Evolutionary conservation across 2,113 vertebrate genomes (phyloP), one percentile per base, ranked within the genome.

Genomic region (Pycnonotus jocosus): DNA sequence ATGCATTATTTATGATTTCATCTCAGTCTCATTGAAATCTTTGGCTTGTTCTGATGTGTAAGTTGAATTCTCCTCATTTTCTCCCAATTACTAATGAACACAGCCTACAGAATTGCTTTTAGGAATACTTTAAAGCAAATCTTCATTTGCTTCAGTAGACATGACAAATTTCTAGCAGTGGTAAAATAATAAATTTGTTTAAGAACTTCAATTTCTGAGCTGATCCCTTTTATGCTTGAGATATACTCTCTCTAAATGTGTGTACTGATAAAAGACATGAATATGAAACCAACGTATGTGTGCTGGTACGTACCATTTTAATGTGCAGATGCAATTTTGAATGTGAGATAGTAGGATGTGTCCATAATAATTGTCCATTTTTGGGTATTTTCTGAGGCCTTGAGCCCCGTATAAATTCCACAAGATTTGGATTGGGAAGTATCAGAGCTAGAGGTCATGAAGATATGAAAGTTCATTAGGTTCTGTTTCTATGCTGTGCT

Each of bases 1-100:
- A 81, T 65, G n/a, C 54, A 79, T 78, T 87, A 85, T 87, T 92
- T 89, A 91, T 91, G 62, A 57, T 50, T 92, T 90, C 47, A 81
- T 70, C 35, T 38, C 25, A 81, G 20, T 56, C 19, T 91, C 15
- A 70, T 4, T 88, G 76, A 93, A 88, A 86, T 83, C 51, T 81
- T 64, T 70, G 22, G 15, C 27, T 64, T 73, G 28, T 70, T 82
- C 71, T 86, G 47, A 66, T 74, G 54, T n/a, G 18, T 64, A 91
- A 84, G 40, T 76, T 2, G 2, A 70, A 81, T 76, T 78, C 27
- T 85, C 12, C 47, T 81, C 40, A 92, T 91, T 93, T 93, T 10
- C 12, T 11, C 12, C 50, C n/a, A 54, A 8, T 90, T 92, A 57
- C 57, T 76, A 31, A 56, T 31, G 61, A 48, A 51, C 10, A 81